Conservation (phyloP, 2,113 vertebrate species). For the Reinhardtius hippoglossoides region DNA sequence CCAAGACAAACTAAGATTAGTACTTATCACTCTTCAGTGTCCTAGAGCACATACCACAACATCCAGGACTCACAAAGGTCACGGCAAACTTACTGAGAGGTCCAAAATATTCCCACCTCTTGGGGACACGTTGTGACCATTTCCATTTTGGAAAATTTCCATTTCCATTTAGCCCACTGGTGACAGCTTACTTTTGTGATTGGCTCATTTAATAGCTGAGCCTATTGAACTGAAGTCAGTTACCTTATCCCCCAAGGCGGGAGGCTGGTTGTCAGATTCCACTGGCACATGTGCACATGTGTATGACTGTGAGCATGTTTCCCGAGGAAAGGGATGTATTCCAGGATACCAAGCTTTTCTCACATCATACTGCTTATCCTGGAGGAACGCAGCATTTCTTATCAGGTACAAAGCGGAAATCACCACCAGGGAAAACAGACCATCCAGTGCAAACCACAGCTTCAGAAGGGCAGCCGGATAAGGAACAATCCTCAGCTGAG, state of each 20-base stretch:
- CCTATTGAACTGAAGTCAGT: constrained; percentile 20
- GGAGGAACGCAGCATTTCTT: constrained; percentile 62
- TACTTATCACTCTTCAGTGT: background rate
- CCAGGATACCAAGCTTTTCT: constrained; percentile 55
- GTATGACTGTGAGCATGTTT: constrained; percentile 39
- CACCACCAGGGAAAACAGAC: constrained; percentile 66
- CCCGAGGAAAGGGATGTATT: constrained; percentile 54
- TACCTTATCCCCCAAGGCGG: constrained; percentile 10
- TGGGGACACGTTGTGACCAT: constrained; percentile 24
- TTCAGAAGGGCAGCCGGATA: constrained; percentile 66
- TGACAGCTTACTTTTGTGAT: constrained; percentile 14
- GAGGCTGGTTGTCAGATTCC: constrained; percentile 13
- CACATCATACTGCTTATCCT: constrained; percentile 67
- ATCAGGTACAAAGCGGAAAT: constrained; percentile 65
- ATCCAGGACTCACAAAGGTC: constrained; percentile 8
- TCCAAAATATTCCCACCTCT: constrained; percentile 8
- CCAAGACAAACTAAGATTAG: background rate
- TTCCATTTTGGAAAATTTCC: too few relatives aligned
- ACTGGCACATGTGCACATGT: constrained; percentile 13
- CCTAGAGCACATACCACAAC: background rate
- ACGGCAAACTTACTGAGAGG: constrained; percentile 20
- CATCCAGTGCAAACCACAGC: constrained; percentile 42
- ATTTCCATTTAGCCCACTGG: constrained; percentile 3
- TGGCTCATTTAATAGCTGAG: constrained; percentile 34
- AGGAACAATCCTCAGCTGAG: constrained; percentile 44